Conservation (phyloP, 2,797 vertebrate species). For the Sylvia borin region DNA sequence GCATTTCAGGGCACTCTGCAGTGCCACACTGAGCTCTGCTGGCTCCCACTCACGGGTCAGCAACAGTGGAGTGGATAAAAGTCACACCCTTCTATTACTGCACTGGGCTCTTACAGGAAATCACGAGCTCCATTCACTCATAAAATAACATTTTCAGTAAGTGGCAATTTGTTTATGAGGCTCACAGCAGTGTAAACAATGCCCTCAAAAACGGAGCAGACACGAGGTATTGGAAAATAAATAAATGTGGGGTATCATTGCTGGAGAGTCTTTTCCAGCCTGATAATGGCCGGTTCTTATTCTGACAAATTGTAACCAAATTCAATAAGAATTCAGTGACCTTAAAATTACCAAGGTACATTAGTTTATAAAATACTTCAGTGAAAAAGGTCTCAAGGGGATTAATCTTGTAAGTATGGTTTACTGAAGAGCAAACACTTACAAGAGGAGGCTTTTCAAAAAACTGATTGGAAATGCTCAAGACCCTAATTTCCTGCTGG, state of each 20-base stretch:
- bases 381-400: constrained; percentile 10
- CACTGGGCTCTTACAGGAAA: constrained; percentile 15
- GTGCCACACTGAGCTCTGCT: neutral
- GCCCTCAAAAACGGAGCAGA: neutral
- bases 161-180: constrained; percentile 12
- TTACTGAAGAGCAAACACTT: constrained; percentile 37
- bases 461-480: neutral
- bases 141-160: constrained; percentile 18
- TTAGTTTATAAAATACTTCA: constrained; percentile 34
- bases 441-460: neutral
- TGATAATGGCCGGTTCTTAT: neutral
- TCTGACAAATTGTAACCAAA: constrained; percentile 10
- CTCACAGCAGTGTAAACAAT: neutral
- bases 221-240: neutral
- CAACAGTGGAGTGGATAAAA: neutral
- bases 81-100: neutral
- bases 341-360: neutral
- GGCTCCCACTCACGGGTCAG: neutral
- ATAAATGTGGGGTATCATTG: neutral
- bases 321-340: neutral
- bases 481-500: neutral
- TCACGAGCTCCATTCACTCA: constrained; percentile 4
- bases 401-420: neutral
- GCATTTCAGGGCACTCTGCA: neutral
- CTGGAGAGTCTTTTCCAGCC: neutral